phyloP scores from a whole-genome alignment of 1,140 invertebrate genomes.

The Drosophila obscura region DNA sequence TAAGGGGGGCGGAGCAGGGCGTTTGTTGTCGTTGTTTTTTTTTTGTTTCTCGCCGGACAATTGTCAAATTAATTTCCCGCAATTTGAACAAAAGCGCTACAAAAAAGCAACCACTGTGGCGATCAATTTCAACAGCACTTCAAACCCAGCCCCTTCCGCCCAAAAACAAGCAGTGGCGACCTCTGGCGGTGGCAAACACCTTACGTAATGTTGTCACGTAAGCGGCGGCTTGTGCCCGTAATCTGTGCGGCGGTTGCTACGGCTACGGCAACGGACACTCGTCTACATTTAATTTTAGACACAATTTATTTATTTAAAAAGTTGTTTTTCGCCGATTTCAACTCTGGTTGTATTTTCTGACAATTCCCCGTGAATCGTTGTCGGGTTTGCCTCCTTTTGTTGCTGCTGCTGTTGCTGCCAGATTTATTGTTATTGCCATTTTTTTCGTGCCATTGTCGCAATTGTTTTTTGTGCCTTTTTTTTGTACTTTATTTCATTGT shows the following conservation, averaged over 20 bases:
- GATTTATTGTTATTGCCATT: conserved; percentile 50
- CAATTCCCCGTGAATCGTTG: conserved; percentile 1
- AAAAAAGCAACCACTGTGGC: background rate
- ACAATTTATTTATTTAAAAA: conserved; percentile 60
- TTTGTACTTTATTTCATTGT: conserved; percentile 19
- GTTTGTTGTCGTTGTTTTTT: too few species aligned
- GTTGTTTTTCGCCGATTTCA: conserved; percentile 1
- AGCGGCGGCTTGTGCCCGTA: background rate
- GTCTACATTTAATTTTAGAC: conserved; percentile 33
- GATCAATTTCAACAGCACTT: conserved; percentile 21
- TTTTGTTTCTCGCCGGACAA: conserved; percentile 3
- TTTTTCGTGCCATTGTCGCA: conserved; percentile 14
- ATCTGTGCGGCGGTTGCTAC: too few species aligned
- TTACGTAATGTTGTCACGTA: conserved; percentile 44
- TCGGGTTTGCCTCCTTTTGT: conserved; percentile 20
- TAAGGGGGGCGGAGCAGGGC: background rate
- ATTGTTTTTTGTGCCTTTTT: conserved; percentile 11
- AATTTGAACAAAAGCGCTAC: conserved; percentile 13
- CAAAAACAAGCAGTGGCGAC: conserved; percentile 12
- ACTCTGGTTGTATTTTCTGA: background rate
- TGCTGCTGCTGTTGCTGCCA: conserved; percentile 8
- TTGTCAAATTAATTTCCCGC: conserved; percentile 33
- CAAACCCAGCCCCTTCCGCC: too few species aligned
- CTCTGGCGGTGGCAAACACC: conserved; percentile 26
- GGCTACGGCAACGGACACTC: too few species aligned